Evolutionary conservation across 92 coral and sea anemone species (phyloP), one percentile per base, ranked within the genome.

Genomic region (Paragorgia papillata): DNA sequence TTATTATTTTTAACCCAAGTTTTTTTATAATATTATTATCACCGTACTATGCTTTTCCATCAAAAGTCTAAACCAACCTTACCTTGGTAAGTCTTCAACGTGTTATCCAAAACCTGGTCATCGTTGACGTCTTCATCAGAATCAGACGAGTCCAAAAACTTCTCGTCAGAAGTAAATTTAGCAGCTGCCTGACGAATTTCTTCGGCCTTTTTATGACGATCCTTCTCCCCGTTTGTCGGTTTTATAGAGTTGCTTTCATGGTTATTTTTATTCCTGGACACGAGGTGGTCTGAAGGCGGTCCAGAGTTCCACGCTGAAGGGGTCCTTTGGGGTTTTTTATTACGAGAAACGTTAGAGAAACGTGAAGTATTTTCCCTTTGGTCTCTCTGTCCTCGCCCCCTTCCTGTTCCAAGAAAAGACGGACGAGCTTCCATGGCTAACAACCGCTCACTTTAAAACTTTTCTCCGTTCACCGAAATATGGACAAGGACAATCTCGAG

Each of bases 41-140:
- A n/a, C n/a, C n/a, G n/a, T n/a, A n/a, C n/a, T n/a, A n/a, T n/a
- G n/a, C n/a, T n/a, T n/a, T n/a, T n/a, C n/a, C n/a, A n/a, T n/a
- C n/a, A n/a, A n/a, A n/a, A n/a, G n/a, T n/a, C n/a, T n/a, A n/a
- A n/a, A n/a, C n/a, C n/a, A n/a, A n/a, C n/a, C n/a, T n/a, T 3
- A 56, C 62, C 84, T 43, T 76, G 75, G 75, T 94, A 94, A 34
- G 75, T 62, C 79, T 83, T 84, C 40, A 94, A 67, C 6, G 98
- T 94, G 35, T 73, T 94, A 62, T 51, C 84, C 87, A 94, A 76
- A 25, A 94, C 86, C 64, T 88, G 90, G 46, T 73, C 82, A 79
- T 94, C 95, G 74, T 94, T 88, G 9, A 94, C 78, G 68, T 94
- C 95, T 54, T 94, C 98, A 57, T 94, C 98, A 18, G 77, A 70